Evolutionary conservation across 2,113 vertebrate species (phyloP).

Genomic region (Falco punctatus): DNA sequence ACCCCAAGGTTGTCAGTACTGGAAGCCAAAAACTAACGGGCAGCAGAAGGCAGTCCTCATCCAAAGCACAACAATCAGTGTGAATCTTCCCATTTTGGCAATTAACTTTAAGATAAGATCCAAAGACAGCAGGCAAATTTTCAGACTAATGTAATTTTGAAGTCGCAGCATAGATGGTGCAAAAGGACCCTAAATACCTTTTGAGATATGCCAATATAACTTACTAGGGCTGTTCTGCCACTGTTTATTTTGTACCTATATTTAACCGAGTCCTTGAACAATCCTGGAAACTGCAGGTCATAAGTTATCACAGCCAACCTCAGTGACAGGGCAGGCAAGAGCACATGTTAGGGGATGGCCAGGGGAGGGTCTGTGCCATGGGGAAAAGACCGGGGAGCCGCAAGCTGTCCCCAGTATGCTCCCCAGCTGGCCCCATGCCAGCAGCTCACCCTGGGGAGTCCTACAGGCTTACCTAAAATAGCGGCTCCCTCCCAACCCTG

Average conservation of each 20-base stretch:
- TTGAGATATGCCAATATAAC: neutral
- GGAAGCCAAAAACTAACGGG: neutral
- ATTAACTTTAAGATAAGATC: neutral
- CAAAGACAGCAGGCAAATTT: neutral
- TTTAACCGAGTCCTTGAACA: neutral
- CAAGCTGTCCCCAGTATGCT: neutral
- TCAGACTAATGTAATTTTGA: neutral
- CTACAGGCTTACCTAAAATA: neutral
- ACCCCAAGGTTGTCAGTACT: neutral
- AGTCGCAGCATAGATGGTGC: neutral
- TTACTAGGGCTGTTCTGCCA: neutral
- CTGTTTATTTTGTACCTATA: neutral
- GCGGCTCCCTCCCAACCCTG: neutral
- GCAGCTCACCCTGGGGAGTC: neutral
- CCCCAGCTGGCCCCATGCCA: neutral
- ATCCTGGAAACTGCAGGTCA: neutral
- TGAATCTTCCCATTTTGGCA: neutral
- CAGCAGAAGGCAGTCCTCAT: neutral
- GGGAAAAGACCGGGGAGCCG: neutral
- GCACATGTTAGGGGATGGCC: fast-evolving
- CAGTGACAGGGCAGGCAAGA: fast-evolving
- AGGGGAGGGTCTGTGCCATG: neutral
- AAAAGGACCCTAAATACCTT: neutral
- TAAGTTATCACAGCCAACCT: neutral
- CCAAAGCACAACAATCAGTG: neutral